phyloP scores from a whole-genome alignment of 2,113 vertebrate genomes.

The Meriones unguiculatus region DNA sequence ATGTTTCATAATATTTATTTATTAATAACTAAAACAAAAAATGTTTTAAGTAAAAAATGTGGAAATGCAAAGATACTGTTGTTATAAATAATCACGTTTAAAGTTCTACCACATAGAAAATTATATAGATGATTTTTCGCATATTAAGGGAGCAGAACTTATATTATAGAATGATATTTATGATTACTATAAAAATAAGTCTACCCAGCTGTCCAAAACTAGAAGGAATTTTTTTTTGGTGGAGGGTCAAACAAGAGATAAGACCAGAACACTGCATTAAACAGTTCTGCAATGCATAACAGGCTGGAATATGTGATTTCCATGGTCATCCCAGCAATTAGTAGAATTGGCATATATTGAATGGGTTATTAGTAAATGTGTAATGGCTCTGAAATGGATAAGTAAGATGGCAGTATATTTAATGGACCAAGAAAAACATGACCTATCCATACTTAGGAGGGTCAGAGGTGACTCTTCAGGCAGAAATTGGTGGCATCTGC shows the following conservation, averaged over 20 bases:
- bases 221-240: not conserved
- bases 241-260: conserved; percentile 40
- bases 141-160: not conserved
- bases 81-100: not conserved
- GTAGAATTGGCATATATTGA: conserved; percentile 64
- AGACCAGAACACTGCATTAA: not conserved
- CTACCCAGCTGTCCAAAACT: not conserved
- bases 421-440: conserved; percentile 75
- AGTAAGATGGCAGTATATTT: conserved; percentile 62
- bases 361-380: conserved; percentile 77
- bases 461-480: conserved; percentile 73
- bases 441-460: conserved; percentile 62
- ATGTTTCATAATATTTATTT: not conserved
- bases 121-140: not conserved
- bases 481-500: conserved; percentile 78
- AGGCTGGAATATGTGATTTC: conserved; percentile 10
- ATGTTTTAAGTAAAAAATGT: not conserved
- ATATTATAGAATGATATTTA: not conserved
- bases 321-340: conserved; percentile 35
- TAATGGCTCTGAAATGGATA: conserved; percentile 70
- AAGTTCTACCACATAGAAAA: not conserved
- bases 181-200: not conserved
- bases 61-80: not conserved
- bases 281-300: not conserved
- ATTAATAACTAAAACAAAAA: not conserved